These are phyloP conservation scores for Hyphantria cunea DNA, from an alignment of 1,140 invertebrate genomes.

Conservation along the genomic window DNA sequence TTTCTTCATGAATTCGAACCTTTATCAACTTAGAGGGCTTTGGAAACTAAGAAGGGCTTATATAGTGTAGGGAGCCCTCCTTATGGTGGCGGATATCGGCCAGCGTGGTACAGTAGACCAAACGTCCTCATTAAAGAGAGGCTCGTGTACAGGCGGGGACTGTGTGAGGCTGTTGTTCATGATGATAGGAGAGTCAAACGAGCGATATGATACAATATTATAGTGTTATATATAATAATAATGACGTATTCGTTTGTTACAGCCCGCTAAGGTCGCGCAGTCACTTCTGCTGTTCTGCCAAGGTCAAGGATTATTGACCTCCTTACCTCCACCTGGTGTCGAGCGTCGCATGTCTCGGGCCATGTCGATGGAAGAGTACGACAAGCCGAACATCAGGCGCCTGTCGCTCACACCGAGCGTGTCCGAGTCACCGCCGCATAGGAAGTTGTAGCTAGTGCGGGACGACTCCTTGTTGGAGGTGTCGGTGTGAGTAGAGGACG, in stretches of 20 bases:
- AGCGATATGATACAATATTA: too few species aligned
- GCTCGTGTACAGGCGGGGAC: too few species aligned
- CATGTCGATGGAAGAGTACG: conserved; percentile 92
- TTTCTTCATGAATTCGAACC: too few species aligned
- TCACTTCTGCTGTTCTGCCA: conserved; percentile 92
- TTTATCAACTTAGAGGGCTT: too few species aligned
- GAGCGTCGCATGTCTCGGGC: conserved; percentile 86
- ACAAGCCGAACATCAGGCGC: conserved; percentile 89
- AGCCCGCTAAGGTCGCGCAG: conserved; percentile 92
- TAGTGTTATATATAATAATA: too few species aligned
- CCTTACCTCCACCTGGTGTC: conserved; percentile 87
- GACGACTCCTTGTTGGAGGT: conserved; percentile 29
- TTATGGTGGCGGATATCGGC: too few species aligned
- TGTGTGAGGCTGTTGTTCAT: too few species aligned
- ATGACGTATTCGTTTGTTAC: conserved; percentile 37
- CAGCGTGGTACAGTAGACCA: too few species aligned
- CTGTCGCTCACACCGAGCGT: conserved; percentile 84
- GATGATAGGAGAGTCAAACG: too few species aligned
- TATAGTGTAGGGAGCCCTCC: too few species aligned
- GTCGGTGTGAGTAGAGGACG: conserved; percentile 9
- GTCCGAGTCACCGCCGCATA: conserved; percentile 61
- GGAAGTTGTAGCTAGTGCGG: conserved; percentile 50
- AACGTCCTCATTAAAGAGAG: too few species aligned
- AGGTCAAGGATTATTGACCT: conserved; percentile 89
- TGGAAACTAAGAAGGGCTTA: too few species aligned